Evolutionary conservation across 1,140 invertebrate genomes (phyloP), one percentile per base, ranked within the genome.

Genomic region (Hylaeus anthracinus): DNA sequence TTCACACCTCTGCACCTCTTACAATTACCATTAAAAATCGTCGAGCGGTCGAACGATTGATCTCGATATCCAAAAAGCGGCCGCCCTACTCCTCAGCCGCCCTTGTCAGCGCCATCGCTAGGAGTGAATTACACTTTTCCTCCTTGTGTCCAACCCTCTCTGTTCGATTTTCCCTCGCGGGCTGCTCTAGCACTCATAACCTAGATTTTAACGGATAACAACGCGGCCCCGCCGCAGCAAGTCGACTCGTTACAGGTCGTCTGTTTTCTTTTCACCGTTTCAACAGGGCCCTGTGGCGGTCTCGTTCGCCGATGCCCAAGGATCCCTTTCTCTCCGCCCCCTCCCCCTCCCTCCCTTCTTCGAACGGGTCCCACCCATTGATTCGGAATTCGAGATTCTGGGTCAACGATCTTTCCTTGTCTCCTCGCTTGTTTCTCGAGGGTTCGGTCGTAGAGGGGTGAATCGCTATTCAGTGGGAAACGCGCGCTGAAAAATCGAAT

Each of bases 161-260:
- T 55, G 82, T 91, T 91, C 90, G 88, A 91, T 91, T 91, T 90
- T 91, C 87, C 86, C 88, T 87, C 85, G 87, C 87, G 87, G 89
- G 89, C 78, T 89, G 83, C 75, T 84, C 86, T 86, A 89, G 81
- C 85, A n/a, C 85, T 90, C 86, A 85, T 91, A 91, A 91, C 90
- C 89, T 84, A 91, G 90, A 91, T 91, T 91, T 87, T 78, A 77
- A 80, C 79, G 81, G 87, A 89, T 88, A 88, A 73, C 70, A 78
- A 73, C 65, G 69, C 72, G 74, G 48, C 65, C 10, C 45, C 14
- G 3, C 15, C 5, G 55, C 26, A 6, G 1, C 37, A 8, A 1
- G 0, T 4, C 37, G 43, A 26, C 78, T 67, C 43, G 37, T 80
- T 53, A 45, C 61, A 60, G 12, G 63, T 60, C 56, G 66, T 81